Evolutionary conservation across 2,797 vertebrate species (phyloP), one percentile per base, ranked within the genome.

Genomic region (Lindbergichthys nudifrons): DNA sequence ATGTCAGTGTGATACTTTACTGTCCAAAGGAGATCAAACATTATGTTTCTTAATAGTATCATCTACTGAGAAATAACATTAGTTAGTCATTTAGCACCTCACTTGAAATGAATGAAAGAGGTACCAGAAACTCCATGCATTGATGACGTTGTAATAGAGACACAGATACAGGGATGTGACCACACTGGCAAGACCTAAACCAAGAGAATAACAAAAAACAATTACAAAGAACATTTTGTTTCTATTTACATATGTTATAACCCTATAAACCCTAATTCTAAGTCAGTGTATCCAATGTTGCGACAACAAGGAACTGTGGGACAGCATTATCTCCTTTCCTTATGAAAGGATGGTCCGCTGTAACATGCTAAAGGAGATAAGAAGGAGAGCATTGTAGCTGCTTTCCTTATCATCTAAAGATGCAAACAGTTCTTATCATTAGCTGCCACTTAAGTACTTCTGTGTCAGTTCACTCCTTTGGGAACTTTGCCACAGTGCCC

Each of bases 51-150:
- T 18, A 4, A 53, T 30, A 26, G 21, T 60, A 61, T 61, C 23
- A 11, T 10, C 16, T 14, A 63, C 14, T 64, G n/a, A 26, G 18
- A 32, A 58, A 56, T 15, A 3, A 47, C 1, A 21, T 26, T 18
- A 59, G 36, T 6, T 62, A 73, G 14, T 69, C 23, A 30, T 50
- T 51, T 2, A 70, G 64, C 14, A 70, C 54, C 90, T 88, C 88
- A 99, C 97, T 95, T 99, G 97, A 90, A 99, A 98, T 73, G 97
- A 98, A 87, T 98, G 93, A 89, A 98, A 98, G 86, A 99, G 94
- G 88, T 99, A 99, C 98, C 97, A 99, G 93, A 99, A 97, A 80
- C 96, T 96, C 98, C 98, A 99, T 70, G 96, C 96, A 0, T 96
- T 98, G 87, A 99, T 96, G 85, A 98, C 87, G 0, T 99, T 99